Base-by-base conservation (phyloP, 2,797 vertebrate genomes). In the Perodicticus potto region DNA sequence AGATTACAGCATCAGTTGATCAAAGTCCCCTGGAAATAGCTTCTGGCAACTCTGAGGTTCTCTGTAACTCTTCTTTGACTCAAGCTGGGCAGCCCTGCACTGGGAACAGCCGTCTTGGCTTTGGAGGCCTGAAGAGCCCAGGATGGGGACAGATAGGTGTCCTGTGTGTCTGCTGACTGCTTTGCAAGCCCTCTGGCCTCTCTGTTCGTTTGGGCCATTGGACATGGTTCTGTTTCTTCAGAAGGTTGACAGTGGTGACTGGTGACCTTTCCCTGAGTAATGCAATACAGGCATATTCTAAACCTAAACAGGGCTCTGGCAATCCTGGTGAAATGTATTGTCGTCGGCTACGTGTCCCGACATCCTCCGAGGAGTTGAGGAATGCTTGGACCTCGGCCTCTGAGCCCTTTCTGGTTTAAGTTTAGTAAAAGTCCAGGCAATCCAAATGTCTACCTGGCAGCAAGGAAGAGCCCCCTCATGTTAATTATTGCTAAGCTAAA, bases 1-100 rank as follows among this genome's bases (percentile, higher is more conserved):
- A 98, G 98, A 98, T 98, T 98, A 98, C 98, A 95, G 97, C 98
- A 98, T 98, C 93, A 93, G 97, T 98, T 98, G 98, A 98, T 99
- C 98, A 99, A 98, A 99, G 98, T 98, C 98, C 98, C 98, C 97
- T 98, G 98, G 98, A 99, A 98, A 98, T 98, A 98, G 97, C 98
- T 98, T 96, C 97, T 98, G 98, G 98, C 98, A 98, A 94, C 80
- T 45, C 82, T 27, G 96, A 84, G 29, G 1, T 96, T 98, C 97
- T 96, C 97, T 98, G 97, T 97, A 98, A 98, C 98, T 98, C 98
- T 97, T 98, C 97, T 94, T 83, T 96, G 91, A 0, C 0, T 91
- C 65, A 73, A 55, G 94, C 49, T 4, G 40, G 84, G 84, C 55
- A 1, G 89, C 88, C 76, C 93, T 49, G 96, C 80, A 67, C n/a